These are phyloP conservation scores for human (Homo sapiens) DNA, from an alignment of 2,113 vertebrate genomes.

Conservation along the genomic window DNA sequence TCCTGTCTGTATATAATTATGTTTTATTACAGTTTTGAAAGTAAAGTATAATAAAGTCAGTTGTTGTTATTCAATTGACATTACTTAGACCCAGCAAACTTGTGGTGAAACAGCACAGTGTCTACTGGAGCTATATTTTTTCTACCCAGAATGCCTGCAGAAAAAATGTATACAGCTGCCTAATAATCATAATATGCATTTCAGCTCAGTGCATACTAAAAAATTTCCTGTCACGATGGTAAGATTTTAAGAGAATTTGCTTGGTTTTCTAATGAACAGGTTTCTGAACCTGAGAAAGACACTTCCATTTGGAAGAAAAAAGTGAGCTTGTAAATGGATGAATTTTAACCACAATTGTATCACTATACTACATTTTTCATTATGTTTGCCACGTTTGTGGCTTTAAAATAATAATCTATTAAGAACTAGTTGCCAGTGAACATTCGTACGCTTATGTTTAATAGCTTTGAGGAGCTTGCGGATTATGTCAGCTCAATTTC, in stretches of 20 bases:
- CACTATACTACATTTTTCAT: background rate
- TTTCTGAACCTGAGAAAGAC: slow-evolving; percentile 5
- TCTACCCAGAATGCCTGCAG: background rate
- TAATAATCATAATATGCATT: background rate
- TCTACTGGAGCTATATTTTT: background rate
- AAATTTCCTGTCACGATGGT: background rate
- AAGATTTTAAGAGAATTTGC: background rate
- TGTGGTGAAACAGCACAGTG: background rate
- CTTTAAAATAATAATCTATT: background rate
- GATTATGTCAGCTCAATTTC: background rate
- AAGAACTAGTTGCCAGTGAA: background rate
- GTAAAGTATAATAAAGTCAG: background rate
- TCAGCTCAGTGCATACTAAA: background rate
- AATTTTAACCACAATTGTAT: background rate
- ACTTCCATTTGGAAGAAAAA: background rate
- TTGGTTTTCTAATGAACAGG: background rate
- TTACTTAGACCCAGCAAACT: background rate
- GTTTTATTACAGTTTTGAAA: background rate
- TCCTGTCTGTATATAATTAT: background rate
- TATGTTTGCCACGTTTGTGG: background rate
- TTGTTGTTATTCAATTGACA: background rate
- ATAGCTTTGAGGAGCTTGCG: background rate
- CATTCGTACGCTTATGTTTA: background rate
- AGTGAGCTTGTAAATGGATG: background rate
- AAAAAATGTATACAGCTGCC: background rate